Evolutionary conservation across 2,797 vertebrate species (phyloP), one percentile per base, ranked within the genome.

Genomic region (Phylloscopus collybita): DNA sequence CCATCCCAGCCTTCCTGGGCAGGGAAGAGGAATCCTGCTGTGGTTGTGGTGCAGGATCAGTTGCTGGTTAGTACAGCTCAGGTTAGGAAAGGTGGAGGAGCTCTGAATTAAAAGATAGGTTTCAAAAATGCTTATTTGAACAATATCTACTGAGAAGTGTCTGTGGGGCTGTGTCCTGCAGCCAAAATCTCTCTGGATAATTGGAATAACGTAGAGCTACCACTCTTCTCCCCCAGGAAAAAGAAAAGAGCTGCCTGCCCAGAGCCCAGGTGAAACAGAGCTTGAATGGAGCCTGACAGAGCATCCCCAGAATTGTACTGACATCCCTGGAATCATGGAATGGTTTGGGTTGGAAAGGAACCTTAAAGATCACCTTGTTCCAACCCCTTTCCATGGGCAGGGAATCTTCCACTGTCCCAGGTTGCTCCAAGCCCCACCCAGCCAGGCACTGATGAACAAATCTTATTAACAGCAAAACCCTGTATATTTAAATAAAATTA

Each of bases 131-230:
- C 17, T 10, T 9, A 6, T 53, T 70, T 70, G 42, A 80, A n/a
- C 6, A 40, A 2, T 19, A 53, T 7, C 64, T 54, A 38, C 4
- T 21, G 20, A 65, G 53, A 85, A 60, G 5, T 27, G 9, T 17
- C 26, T 6, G 2, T 29, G 18, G 15, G 45, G 5, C 5, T 19
- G 26, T 1, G 1, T n/a, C 15, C 23, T 60, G 8, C 53, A 42
- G n/a, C n/a, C 36, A 44, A 30, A 69, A 59, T 26, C n/a, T 57
- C 62, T 67, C 13, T 23, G 21, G 38, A 23, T 13, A 0, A 13
- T 1, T 30, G 62, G 27, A 74, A 69, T 36, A 23, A 49, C 2
- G 7, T 7, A 14, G 11, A 26, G 29, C 7, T 38, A 7, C 5
- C 10, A 8, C 13, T 71, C 6, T 53, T 51, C 25, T 40, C 4